A percentile compares a stretch with the other conserved stretches of the same genome.
These are phyloP conservation scores for Rhamphomyia laevipes DNA, from an alignment of 2,888 invertebrate species.

Conservation along the genomic window DNA sequence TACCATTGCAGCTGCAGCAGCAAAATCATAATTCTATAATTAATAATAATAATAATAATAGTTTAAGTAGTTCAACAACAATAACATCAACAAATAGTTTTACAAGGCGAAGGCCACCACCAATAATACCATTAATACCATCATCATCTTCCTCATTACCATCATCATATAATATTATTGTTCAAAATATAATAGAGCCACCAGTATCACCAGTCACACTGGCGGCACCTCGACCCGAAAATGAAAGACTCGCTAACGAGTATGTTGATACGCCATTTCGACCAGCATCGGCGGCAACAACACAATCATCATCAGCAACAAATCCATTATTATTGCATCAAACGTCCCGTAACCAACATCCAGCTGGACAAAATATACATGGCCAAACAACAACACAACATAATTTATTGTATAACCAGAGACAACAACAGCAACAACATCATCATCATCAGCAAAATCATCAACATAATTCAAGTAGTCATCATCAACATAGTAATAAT, in stretches of 20 bases:
- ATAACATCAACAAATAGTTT: slow-evolving; percentile 32
- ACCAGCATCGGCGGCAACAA: slow-evolving; percentile 27
- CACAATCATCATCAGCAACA: not conserved
- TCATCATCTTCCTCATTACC: slow-evolving; percentile 27
- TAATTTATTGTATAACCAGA: slow-evolving; percentile 44
- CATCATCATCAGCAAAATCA: slow-evolving; percentile 16
- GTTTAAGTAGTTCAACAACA: slow-evolving; percentile 27
- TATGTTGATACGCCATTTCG: slow-evolving; percentile 83
- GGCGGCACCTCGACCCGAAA: slow-evolving; percentile 69
- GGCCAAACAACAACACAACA: slow-evolving; percentile 41
- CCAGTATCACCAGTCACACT: slow-evolving; percentile 40
- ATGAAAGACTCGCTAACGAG: slow-evolving; percentile 78
- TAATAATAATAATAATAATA: slow-evolving; percentile 29
- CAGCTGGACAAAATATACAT: slow-evolving; percentile 37
- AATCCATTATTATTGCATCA: slow-evolving; percentile 32
- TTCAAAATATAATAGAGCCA: slow-evolving; percentile 25
- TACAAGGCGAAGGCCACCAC: slow-evolving; percentile 31
- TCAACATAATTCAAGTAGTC: slow-evolving; percentile 17
- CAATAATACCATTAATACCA: slow-evolving; percentile 16
- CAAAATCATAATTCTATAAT: slow-evolving; percentile 17
- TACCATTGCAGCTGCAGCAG: slow-evolving; percentile 18
- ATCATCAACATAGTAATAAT: slow-evolving; percentile 9
- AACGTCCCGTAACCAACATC: slow-evolving; percentile 38
- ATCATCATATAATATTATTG: slow-evolving; percentile 22
- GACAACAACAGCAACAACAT: slow-evolving; percentile 22